These are phyloP conservation scores for Syrista parreyssii DNA, from an alignment of 2,888 invertebrate species.

Conservation along the genomic window DNA sequence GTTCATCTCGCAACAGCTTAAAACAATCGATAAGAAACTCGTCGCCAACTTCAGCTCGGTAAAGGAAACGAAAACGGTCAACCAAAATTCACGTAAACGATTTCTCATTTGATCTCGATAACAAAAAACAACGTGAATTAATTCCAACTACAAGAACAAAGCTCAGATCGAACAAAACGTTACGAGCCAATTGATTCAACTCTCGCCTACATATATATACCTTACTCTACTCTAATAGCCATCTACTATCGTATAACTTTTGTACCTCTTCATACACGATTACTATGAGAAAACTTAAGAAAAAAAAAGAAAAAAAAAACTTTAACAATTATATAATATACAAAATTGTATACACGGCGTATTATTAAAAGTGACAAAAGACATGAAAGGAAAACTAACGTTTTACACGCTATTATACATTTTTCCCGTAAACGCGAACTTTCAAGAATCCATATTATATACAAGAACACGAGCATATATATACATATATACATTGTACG, in stretches of 20 bases:
- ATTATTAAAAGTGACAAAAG: not conserved
- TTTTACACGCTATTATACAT: conserved; percentile 49
- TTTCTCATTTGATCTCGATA: not conserved
- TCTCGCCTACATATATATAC: conserved; percentile 47
- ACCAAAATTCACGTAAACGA: too few relatives aligned
- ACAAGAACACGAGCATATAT: conserved; percentile 13
- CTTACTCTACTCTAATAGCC: not conserved
- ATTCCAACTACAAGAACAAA: not conserved
- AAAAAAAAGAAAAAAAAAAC: conserved; percentile 23
- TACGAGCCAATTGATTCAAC: conserved; percentile 22
- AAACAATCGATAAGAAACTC: not conserved
- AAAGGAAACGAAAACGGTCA: not conserved
- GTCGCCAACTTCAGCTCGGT: not conserved
- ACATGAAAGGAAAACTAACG: conserved; percentile 20
- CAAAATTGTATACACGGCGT: conserved; percentile 18
- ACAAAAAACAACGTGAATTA: not conserved
- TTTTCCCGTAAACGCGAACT: conserved; percentile 40
- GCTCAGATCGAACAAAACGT: not conserved
- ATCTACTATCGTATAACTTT: conserved; percentile 50
- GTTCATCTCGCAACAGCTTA: not conserved
- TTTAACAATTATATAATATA: conserved; percentile 10
- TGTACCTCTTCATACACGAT: conserved; percentile 58
- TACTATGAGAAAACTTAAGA: conserved; percentile 8
- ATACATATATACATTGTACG: not conserved
- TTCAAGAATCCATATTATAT: conserved; percentile 17